A percentile compares a stretch with the other conserved stretches of the same genome.
Evolutionary conservation across 2,888 invertebrate species (phyloP).

Genomic region (Sericinus montela): DNA sequence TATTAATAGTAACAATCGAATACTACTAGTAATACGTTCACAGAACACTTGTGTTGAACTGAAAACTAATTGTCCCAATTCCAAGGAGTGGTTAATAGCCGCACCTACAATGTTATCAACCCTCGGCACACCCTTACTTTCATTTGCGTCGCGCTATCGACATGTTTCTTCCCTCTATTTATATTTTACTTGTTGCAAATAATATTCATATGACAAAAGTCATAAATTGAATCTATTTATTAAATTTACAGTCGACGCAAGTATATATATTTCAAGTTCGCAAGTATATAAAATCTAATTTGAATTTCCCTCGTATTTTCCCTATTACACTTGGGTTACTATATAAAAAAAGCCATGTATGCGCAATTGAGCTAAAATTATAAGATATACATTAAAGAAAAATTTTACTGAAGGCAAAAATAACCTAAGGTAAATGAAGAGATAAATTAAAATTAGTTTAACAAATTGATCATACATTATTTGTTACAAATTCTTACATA

Average conservation of each 20-base stretch:
- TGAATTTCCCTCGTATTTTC: constrained; percentile 23
- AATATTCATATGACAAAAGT: neutral
- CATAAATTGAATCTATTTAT: neutral
- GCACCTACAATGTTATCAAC: constrained; percentile 54
- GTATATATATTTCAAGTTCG: too few relatives aligned
- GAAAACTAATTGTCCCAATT: constrained; percentile 65
- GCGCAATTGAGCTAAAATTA: neutral
- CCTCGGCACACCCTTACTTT: constrained; percentile 48
- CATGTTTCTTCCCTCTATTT: constrained; percentile 11
- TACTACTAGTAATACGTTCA: constrained; percentile 33
- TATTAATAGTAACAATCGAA: constrained; percentile 22
- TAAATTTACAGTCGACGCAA: too few relatives aligned
- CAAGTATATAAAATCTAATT: constrained; percentile 15
- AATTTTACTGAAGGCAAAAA: too few relatives aligned
- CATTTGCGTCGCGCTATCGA: constrained; percentile 24
- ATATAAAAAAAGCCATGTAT: neutral
- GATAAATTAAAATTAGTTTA: too few relatives aligned
- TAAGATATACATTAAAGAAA: too few relatives aligned
- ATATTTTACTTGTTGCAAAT: neutral
- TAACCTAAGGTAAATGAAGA: too few relatives aligned
- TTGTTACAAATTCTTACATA: too few relatives aligned
- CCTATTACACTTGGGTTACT: constrained; percentile 16
- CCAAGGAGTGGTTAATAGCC: constrained; percentile 61
- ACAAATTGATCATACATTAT: too few relatives aligned
- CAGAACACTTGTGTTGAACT: constrained; percentile 39